Evolutionary conservation across 2,797 vertebrate genomes (phyloP), one percentile per base, ranked within the genome.

Genomic region (Ptychobarbus kaznakovi): DNA sequence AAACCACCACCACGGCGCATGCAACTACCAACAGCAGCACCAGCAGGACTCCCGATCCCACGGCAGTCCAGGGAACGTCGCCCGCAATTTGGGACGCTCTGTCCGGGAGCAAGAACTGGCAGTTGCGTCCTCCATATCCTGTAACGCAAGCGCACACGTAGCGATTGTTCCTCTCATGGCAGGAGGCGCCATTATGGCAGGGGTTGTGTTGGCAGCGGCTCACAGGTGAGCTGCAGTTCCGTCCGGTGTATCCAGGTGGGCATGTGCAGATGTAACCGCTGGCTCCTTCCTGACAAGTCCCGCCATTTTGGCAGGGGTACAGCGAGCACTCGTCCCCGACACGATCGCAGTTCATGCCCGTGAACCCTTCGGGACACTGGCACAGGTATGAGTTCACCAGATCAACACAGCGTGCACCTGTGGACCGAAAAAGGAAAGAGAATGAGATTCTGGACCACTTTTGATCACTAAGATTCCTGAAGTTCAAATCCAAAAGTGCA

Each of bases 121-220:
- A 99, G 92, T 98, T 99, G 80, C 97, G 95, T 22, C 98, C 98
- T 0, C 97, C 98, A 0, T 99, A 99, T 8, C 97, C 97, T 0
- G 93, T 95, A 22, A 96, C 96, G 0, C 98, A 99, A 6, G 98
- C 97, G 0, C 98, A 99, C 83, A 97, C 95, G 0, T 99, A 99
- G 58, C 97, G 97, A 90, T 94, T 96, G 94, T 96, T 97, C 46
- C 97, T 89, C 80, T 99, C 97, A 0, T 99, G 98, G 95, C 98
- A 99, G 69, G 97, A 97, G 90, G 97, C 98, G 1, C 97, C 97
- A 0, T 99, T 99, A 93, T 99, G 98, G 91, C 98, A 99, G 2
- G 97, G 97, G 79, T 95, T 96, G 74, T 99, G 97, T 70, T 98
- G 96, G 0, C 98, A 99, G 89, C 96, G 96, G 93, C 96, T 97